Percentiles rank a stretch among this genome's conserved stretches.
Evolutionary conservation across 2,113 vertebrate species (phyloP).

Genomic region (Ariopsis seemanni): DNA sequence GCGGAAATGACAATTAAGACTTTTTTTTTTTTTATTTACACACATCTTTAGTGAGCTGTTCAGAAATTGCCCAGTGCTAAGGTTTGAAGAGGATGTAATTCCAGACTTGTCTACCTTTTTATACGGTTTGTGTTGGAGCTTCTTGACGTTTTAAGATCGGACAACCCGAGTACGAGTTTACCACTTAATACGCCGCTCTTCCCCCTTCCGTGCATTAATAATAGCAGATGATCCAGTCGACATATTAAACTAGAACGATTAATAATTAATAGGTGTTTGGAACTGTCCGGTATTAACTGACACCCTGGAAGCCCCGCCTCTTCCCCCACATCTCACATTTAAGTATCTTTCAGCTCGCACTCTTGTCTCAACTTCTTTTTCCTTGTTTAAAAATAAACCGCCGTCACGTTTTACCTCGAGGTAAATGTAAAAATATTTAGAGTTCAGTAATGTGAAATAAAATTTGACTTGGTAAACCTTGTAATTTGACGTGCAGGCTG

Average conservation of each 20-base stretch:
- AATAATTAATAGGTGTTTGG: background rate
- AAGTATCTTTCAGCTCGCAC: background rate
- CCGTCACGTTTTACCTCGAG: background rate
- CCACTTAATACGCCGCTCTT: background rate
- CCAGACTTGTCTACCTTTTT: background rate
- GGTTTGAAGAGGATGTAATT: background rate
- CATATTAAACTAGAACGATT: background rate
- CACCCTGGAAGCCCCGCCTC: too few species aligned
- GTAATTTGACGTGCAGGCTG: too few species aligned
- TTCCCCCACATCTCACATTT: background rate
- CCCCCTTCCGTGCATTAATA: background rate
- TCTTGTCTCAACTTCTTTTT: too few species aligned
- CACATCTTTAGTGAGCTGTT: background rate
- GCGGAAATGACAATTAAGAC: background rate
- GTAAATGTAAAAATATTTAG: background rate
- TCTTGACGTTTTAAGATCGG: background rate
- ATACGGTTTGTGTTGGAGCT: background rate
- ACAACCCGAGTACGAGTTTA: too few species aligned
- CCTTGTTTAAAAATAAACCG: too few species aligned
- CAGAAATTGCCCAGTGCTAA: background rate
- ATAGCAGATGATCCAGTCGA: background rate
- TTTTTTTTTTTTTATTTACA: background rate
- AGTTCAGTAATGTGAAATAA: background rate
- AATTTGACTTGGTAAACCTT: background rate
- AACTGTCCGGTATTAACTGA: background rate